Percentiles rank a stretch among this genome's conserved stretches.
These are phyloP conservation scores for Meiosimyza decipiens DNA, from an alignment of 2,888 invertebrate species.

Conservation along the genomic window DNA sequence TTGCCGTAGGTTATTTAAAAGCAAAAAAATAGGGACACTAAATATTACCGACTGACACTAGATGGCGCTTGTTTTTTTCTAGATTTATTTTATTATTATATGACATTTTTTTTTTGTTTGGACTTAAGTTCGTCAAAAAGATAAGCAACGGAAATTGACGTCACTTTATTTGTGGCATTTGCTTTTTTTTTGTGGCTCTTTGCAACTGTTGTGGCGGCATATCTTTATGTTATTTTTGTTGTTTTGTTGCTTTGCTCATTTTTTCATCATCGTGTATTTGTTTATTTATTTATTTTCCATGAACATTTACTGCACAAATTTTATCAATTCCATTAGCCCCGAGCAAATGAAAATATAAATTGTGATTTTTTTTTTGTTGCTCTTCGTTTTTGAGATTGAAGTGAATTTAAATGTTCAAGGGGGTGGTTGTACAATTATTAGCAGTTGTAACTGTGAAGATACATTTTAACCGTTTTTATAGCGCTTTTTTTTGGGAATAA, in stretches of 20 bases:
- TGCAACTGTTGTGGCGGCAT: neutral
- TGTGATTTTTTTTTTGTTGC: too few relatives aligned
- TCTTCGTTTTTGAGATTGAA: too few relatives aligned
- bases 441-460: too few relatives aligned
- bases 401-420: too few relatives aligned
- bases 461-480: too few relatives aligned
- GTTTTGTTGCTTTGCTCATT: neutral
- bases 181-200: neutral
- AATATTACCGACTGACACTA: neutral
- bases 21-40: neutral
- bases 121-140: conserved; percentile 12
- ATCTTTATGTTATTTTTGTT: conserved; percentile 1
- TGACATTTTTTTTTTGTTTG: neutral
- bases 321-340: conserved; percentile 26
- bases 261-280: conserved; percentile 4
- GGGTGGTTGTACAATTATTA: too few relatives aligned
- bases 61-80: neutral
- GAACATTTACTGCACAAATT: conserved; percentile 12
- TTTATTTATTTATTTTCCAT: conserved; percentile 21
- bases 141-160: conserved; percentile 25
- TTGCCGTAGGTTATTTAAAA: neutral
- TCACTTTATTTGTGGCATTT: neutral
- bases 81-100: conserved; percentile 13
- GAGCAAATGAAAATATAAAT: conserved; percentile 14
- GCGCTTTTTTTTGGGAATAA: too few relatives aligned